phyloP scores from a whole-genome alignment of 2,888 invertebrate species.

The Acanthosepion pharaonis region DNA sequence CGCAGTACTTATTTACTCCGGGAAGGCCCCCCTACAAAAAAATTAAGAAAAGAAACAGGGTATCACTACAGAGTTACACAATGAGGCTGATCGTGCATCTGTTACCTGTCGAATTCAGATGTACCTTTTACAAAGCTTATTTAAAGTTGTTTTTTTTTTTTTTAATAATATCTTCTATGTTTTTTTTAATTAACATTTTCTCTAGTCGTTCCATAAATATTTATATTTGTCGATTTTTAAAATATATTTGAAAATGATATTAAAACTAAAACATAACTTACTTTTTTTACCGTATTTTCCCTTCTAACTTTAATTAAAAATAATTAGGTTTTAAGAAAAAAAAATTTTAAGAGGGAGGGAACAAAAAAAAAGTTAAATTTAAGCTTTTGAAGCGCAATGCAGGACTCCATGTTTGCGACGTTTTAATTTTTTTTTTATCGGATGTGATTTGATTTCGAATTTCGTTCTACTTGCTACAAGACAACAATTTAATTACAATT shows the following conservation, averaged over 20 bases:
- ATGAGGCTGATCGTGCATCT: background rate
- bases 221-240: background rate
- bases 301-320: background rate
- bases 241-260: background rate
- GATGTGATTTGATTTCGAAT: no score
- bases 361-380: no score
- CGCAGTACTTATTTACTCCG: conserved; percentile 33
- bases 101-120: background rate
- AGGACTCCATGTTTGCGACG: no score
- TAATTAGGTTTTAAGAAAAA: background rate
- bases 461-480: no score
- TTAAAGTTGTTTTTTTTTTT: no score
- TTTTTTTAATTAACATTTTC: no score
- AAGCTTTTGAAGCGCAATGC: no score
- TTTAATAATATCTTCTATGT: no score
- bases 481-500: no score
- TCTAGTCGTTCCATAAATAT: background rate
- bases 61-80: background rate
- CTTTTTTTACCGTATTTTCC: background rate
- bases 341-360: no score
- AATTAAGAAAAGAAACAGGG: background rate
- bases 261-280: background rate
- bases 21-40: background rate
- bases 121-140: background rate
- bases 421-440: no score